A percentile compares a stretch with the other conserved stretches of the same genome.
Evolutionary conservation across 2,888 invertebrate species (phyloP).

Genomic region (Apoda limacodes): DNA sequence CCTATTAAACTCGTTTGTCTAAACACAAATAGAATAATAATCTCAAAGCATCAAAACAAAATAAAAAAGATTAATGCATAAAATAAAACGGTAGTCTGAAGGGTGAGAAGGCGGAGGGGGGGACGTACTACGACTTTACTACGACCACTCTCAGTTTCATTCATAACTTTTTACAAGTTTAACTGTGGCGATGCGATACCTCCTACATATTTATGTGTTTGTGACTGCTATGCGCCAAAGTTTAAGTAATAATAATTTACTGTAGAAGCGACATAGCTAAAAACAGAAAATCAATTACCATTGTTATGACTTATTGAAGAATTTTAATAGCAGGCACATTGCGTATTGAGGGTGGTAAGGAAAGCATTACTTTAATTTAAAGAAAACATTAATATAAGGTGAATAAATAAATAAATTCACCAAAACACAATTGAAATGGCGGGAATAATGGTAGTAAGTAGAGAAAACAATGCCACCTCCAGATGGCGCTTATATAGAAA

Average conservation of each 20-base stretch:
- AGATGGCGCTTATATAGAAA: no score
- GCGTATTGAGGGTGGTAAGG: no score
- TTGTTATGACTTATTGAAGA: slow-evolving; percentile 3
- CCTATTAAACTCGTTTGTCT: no score
- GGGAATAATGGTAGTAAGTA: no score
- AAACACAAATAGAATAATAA: neutral
- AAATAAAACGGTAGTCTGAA: slow-evolving; percentile 47
- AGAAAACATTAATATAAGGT: no score
- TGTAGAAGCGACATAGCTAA: slow-evolving; percentile 3
- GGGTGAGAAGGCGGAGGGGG: slow-evolving; percentile 25
- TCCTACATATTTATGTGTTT: slow-evolving; percentile 68
- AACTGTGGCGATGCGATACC: slow-evolving; percentile 64
- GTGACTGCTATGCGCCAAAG: slow-evolving; percentile 48
- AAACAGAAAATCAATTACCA: neutral
- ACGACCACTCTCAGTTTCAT: slow-evolving; percentile 68
- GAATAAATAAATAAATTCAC: no score
- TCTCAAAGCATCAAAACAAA: slow-evolving; percentile 38
- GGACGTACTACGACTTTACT: slow-evolving; percentile 59
- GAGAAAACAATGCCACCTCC: no score
- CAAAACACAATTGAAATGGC: no score
- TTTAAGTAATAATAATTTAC: slow-evolving; percentile 21
- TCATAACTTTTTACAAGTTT: slow-evolving; percentile 72
- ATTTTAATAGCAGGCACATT: no score
- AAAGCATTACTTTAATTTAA: no score
- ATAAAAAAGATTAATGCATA: slow-evolving; percentile 65